Percentiles rank a stretch among this genome's conserved stretches.
phyloP scores from a whole-genome alignment of 2,113 vertebrate genomes.

The Smithornis capensis region DNA sequence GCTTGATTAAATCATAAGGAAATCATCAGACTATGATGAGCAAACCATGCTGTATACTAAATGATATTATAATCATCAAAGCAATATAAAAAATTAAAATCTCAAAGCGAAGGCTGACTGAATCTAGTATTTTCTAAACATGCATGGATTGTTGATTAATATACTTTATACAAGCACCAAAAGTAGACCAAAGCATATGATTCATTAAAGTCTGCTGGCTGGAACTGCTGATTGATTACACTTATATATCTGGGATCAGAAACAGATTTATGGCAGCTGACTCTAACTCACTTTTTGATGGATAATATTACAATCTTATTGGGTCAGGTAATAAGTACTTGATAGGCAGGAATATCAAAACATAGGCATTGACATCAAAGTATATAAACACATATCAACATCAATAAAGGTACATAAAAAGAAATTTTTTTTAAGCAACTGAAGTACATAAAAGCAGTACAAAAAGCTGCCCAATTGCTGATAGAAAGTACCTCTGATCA shows the following conservation, averaged over 20 bases:
- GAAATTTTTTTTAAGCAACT: background rate
- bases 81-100: background rate
- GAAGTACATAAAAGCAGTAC: background rate
- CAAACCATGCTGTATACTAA: background rate
- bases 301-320: background rate
- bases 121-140: background rate
- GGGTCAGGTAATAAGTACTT: background rate
- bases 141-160: background rate
- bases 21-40: background rate
- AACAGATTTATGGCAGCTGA: background rate
- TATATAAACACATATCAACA: background rate
- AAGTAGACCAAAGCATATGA: background rate
- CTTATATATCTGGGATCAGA: background rate
- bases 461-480: background rate
- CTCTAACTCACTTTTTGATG: background rate
- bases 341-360: background rate
- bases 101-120: background rate
- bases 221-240: background rate
- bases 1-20: constrained; percentile 22
- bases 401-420: background rate
- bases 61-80: constrained; percentile 3
- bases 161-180: background rate
- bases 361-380: background rate
- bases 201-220: background rate
- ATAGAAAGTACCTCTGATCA: background rate